Evolutionary conservation across 2,113 vertebrate species (phyloP), one percentile per base, ranked within the genome.

Genomic region (Baryphthengus martii): DNA sequence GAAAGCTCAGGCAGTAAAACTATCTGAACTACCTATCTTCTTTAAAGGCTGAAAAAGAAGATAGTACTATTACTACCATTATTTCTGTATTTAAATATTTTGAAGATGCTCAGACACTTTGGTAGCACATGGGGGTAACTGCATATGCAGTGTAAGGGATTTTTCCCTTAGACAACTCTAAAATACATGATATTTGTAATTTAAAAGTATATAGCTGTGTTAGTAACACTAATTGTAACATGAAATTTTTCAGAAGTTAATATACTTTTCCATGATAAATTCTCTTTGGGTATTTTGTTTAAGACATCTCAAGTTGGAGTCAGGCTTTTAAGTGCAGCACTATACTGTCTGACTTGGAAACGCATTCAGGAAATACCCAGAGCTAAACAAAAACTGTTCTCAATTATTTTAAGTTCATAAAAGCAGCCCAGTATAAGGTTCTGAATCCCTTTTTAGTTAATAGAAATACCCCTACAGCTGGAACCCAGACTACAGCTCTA

Each of bases 381-480:
- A 75, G 56, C 88, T 95, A 95, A 97, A 96, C 85, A 96, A 95
- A 86, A 96, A 92, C 86, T 56, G 76, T 87, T 95, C 92, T 90
- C 94, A 93, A 93, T 96, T 96, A 96, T 90, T 96, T 94, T 49
- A 94, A 90, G 63, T 93, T 92, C 68, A 95, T 89, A 86, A 92
- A 95, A 95, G 4, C 88, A 71, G 70, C 61, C 85, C 88, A 88
- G 33, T 68, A 86, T 80, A 80, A 77, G 33, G 50, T 74, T 94
- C 45, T 89, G 72, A 96, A 95, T 68, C 35, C 62, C 70, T 88
- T 94, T 92, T 90, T 72, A 93, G 61, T 94, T 94, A 86, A 93
- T 7, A 92, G 83, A 94, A 96, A 88, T 86, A 44, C 44, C 65
- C 63, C 19, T 92, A 93, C 90, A 95, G 93, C 82, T 97, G 95